phyloP scores from a whole-genome alignment of 2,797 vertebrate species.

The Harpagifer antarcticus region DNA sequence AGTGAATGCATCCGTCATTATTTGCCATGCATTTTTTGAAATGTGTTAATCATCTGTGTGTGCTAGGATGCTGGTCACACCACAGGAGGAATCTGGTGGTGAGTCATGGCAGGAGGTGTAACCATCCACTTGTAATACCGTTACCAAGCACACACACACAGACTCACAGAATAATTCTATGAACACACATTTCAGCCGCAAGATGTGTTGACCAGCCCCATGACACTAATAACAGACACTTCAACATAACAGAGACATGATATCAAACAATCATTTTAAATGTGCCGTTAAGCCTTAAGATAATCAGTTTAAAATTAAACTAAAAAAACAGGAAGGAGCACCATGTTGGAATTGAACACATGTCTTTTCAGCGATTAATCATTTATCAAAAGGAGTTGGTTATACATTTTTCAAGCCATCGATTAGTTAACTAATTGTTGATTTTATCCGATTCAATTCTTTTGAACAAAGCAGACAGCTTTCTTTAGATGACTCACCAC shows the following conservation, averaged over 20 bases:
- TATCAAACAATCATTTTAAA: constrained; percentile 4
- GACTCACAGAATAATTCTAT: constrained; percentile 23
- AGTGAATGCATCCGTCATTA: constrained; percentile 49
- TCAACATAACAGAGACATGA: constrained; percentile 36
- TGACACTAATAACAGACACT: constrained; percentile 51
- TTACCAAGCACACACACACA: constrained; percentile 40
- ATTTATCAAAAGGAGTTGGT: no score
- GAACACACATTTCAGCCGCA: constrained; percentile 48
- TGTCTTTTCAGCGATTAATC: no score
- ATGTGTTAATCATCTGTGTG: constrained; percentile 48
- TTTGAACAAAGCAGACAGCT: constrained; percentile 4
- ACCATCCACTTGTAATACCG: constrained; percentile 79
- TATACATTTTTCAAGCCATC: no score
- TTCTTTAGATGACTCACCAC: constrained; percentile 1
- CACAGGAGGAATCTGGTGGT: constrained; percentile 72
- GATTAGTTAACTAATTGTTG: no score
- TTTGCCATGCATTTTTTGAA: constrained; percentile 33
- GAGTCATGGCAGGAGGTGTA: constrained; percentile 79
- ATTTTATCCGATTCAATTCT: not conserved
- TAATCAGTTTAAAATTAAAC: no score
- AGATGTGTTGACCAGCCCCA: constrained; percentile 55
- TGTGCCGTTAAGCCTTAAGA: no score
- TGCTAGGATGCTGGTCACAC: constrained; percentile 53
- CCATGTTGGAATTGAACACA: no score
- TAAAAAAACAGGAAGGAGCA: no score